Percentiles rank a stretch among this genome's conserved stretches.
Evolutionary conservation across 2,888 invertebrate genomes (phyloP).

Genomic region (Sericinus montela): DNA sequence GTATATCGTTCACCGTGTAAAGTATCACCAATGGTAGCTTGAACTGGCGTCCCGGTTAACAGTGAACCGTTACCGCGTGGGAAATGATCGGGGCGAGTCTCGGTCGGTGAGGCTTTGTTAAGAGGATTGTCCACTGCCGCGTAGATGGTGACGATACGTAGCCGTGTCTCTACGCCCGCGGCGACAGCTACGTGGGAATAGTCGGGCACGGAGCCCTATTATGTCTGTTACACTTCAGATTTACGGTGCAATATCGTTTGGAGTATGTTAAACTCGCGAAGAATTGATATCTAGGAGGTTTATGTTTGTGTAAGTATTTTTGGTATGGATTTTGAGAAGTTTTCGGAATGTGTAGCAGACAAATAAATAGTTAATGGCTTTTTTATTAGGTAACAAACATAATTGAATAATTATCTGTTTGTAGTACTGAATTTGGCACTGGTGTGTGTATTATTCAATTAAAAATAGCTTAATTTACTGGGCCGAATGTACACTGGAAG

Average conservation of each 20-base stretch:
- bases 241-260: conserved; percentile 19
- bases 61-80: conserved; percentile 75
- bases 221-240: background rate
- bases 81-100: conserved; percentile 69
- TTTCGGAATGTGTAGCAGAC: no score
- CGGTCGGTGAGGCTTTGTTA: conserved; percentile 71
- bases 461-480: conserved; percentile 1
- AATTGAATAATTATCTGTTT: no score
- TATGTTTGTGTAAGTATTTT: no score
- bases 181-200: conserved; percentile 76
- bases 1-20: conserved; percentile 45
- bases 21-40: conserved; percentile 64
- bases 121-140: conserved; percentile 75
- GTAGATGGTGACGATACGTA: conserved; percentile 73
- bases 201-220: conserved; percentile 21
- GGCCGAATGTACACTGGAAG: conserved; percentile 22
- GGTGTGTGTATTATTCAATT: no score
- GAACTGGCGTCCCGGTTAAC: conserved; percentile 65
- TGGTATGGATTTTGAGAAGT: no score
- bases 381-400: no score
- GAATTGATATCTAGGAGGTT: no score
- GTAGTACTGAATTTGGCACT: no score
- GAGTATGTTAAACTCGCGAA: background rate
- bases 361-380: no score
- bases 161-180: conserved; percentile 47